Evolutionary conservation across 2,888 invertebrate species (phyloP), one percentile per base, ranked within the genome.

Genomic region (Plusia festucae): DNA sequence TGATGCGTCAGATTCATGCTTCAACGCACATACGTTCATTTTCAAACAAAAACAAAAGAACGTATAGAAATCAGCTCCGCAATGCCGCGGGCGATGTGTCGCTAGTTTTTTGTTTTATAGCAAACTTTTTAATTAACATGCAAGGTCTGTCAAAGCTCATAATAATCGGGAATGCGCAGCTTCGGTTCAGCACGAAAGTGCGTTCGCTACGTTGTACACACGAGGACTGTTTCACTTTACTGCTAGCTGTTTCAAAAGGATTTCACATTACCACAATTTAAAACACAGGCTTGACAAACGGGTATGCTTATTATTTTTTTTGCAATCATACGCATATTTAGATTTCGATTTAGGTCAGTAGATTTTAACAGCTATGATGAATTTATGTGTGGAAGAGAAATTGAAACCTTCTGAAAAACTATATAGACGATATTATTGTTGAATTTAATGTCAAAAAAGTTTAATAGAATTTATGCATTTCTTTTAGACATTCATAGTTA

Each of bases 61-160:
- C 53, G 32, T 54, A 70, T 58, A 53, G 54, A 51, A 64, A 73
- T 57, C 56, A 53, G 49, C 61, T 53, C 51, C 22, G 70, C 62
- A 76, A 63, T 53, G 65, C 81, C 60, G 53, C 63, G 34, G 55
- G 74, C 68, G 66, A 52, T 57, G 62, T 64, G 55, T 52, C 44
- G 68, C 56, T 68, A 65, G 65, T 65, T 81, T 77, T 72, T 71
- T 72, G 71, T 77, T 70, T 79, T 64, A 58, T 71, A 74, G 65
- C 72, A 72, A 76, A 82, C 72, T 82, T 85, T 87, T 88, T 85
- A 87, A 90, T 89, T 88, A 88, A 78, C 82, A 89, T 86, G 91
- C 86, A 78, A 85, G 83, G 86, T 76, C 81, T 86, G 89, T 90
- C 89, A 91, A 91, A 91, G 90, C 85, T 74, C 75, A 80, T 82